Evolutionary conservation across 2,888 invertebrate species (phyloP), one percentile per base, ranked within the genome.

Genomic region (Tetragnatha montana): DNA sequence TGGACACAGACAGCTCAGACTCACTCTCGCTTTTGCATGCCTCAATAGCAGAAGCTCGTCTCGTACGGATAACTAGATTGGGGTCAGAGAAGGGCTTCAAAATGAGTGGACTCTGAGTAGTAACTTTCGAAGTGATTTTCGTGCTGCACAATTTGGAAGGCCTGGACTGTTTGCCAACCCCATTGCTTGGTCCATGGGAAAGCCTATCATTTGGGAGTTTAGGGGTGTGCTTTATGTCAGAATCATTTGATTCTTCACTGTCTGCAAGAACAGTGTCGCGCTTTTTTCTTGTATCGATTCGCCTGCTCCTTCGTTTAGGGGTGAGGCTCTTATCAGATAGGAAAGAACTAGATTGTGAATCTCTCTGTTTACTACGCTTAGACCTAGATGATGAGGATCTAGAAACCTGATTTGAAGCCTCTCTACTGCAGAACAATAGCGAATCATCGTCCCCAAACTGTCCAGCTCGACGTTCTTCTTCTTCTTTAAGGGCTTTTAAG

Each of bases 401-500:
- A 95, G 96, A 96, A 96, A 97, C 97, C 97, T 97, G 96, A 95
- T 96, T 96, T 92, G 95, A 95, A 93, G 97, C 97, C 94, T 96
- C 96, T 91, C 96, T 95, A 81, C 96, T 95, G 93, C 96, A 97
- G 47, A 96, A 96, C 92, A 96, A 94, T 92, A 96, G 94, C 92
- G 95, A 95, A 92, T 95, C 95, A 88, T 94, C 94, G 81, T 94
- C 94, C 60, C 89, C 91, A 10, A 82, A 22, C 7, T 93, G 86
- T 88, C 93, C 93, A 7, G 93, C 93, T 79, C 93, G 91, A 71
- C 93, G 78, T 80, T 91, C 91, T 85, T 92, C 92, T 50, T 92
- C 92, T 96, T 96, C 92, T 96, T 94, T 60, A 95, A 93, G 83
- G 17, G 93, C 92, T 75, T 93, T 92, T 50, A 93, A 91, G 73